Evolutionary conservation across 2,888 invertebrate genomes (phyloP).

Genomic region (Troilus luridus): DNA sequence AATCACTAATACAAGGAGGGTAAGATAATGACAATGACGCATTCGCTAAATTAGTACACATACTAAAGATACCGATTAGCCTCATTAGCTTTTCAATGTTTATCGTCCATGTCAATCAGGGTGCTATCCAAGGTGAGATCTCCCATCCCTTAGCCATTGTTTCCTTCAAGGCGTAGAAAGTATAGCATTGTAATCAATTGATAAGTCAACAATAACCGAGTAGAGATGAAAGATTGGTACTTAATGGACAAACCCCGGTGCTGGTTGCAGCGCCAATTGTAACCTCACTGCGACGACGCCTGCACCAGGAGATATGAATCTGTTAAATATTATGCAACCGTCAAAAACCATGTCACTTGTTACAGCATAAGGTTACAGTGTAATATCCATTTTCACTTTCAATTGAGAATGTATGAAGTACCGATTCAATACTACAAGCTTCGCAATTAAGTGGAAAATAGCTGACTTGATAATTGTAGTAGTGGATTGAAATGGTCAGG

Average conservation of each 20-base stretch:
- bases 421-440: too few species aligned
- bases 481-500: too few species aligned
- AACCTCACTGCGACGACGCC: not conserved
- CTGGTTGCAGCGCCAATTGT: not conserved
- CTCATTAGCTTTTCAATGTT: not conserved
- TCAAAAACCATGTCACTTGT: not conserved
- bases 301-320: not conserved
- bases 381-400: not conserved
- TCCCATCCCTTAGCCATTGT: not conserved
- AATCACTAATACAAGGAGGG: not conserved
- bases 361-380: not conserved
- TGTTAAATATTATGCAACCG: not conserved
- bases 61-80: slow-evolving; percentile 4
- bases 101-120: slow-evolving; percentile 3
- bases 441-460: too few species aligned
- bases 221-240: not conserved
- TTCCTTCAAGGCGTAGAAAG: slow-evolving; percentile 30
- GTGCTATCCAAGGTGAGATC: not conserved
- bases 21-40: not conserved
- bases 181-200: slow-evolving; percentile 10
- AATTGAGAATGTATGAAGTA: not conserved
- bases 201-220: slow-evolving; percentile 22
- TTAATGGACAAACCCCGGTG: not conserved
- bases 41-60: not conserved
- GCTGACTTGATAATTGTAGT: too few species aligned